Evolutionary conservation across 2,888 invertebrate genomes (phyloP).

Genomic region (Sinopyrophorus schimmeli): DNA sequence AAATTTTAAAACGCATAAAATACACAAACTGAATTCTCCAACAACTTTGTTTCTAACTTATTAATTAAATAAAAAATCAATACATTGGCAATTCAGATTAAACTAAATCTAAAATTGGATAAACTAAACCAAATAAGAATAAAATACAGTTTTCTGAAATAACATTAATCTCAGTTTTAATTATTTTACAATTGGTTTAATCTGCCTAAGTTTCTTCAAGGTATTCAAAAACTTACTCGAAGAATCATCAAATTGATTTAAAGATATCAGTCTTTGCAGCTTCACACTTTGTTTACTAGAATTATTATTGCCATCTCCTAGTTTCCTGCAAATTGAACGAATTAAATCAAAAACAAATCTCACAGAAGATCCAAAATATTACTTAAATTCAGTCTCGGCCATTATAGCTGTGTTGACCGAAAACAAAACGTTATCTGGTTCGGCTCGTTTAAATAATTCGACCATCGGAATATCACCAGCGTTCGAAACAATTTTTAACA

Average conservation of each 20-base stretch:
- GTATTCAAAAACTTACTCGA: slow-evolving; percentile 36
- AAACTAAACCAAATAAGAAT: too few species aligned
- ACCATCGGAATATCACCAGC: slow-evolving; percentile 57
- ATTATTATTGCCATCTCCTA: slow-evolving; percentile 26
- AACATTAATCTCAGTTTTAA: too few species aligned
- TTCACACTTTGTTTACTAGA: slow-evolving; percentile 26
- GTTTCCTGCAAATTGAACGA: slow-evolving; percentile 9
- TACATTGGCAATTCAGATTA: too few species aligned
- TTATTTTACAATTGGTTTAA: too few species aligned
- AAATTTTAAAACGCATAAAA: too few species aligned
- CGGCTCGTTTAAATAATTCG: slow-evolving; percentile 71
- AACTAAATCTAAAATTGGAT: too few species aligned
- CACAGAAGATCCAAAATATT: slow-evolving; percentile 4
- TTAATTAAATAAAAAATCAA: too few species aligned
- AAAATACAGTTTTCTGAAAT: too few species aligned
- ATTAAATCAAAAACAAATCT: neutral
- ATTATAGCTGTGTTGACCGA: slow-evolving; percentile 72
- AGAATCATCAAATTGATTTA: slow-evolving; percentile 35
- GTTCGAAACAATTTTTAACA: slow-evolving; percentile 55
- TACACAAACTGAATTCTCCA: too few species aligned
- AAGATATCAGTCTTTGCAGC: slow-evolving; percentile 35
- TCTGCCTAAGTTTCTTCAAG: too few species aligned
- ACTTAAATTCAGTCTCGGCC: slow-evolving; percentile 56
- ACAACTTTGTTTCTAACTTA: too few species aligned
- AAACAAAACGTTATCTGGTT: slow-evolving; percentile 65